Conservation (phyloP, 2,888 invertebrate species). For the Lapara coniferarum region DNA sequence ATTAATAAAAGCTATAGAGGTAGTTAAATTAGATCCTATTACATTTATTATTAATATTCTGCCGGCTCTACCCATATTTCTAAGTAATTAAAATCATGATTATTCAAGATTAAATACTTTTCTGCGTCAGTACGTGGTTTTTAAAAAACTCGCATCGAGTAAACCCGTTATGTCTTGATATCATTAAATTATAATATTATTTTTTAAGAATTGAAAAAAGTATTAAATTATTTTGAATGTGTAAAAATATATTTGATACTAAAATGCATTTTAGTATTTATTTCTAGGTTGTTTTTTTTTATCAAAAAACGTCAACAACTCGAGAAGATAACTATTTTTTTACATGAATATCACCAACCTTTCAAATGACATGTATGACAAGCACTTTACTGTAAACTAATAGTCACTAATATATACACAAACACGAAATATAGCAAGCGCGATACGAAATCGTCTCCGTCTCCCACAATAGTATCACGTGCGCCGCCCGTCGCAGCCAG, state of each 20-base stretch:
- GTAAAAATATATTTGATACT: not conserved
- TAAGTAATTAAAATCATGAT: too few species aligned
- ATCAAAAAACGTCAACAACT: not conserved
- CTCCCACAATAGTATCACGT: slow-evolving; percentile 45
- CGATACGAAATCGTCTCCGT: slow-evolving; percentile 31
- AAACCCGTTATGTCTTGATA: too few species aligned
- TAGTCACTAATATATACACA: slow-evolving; percentile 32
- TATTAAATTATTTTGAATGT: slow-evolving; percentile 6
- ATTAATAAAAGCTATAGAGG: too few species aligned
- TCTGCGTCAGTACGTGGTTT: too few species aligned
- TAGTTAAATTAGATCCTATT: too few species aligned
- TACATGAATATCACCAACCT: not conserved
- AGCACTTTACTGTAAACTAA: slow-evolving; percentile 11
- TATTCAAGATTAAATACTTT: too few species aligned
- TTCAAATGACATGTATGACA: slow-evolving; percentile 1
- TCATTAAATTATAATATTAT: not conserved
- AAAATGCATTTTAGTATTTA: not conserved
- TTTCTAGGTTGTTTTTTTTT: not conserved
- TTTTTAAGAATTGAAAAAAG: too few species aligned
- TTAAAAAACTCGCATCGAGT: too few species aligned
- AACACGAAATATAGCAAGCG: slow-evolving; percentile 38
- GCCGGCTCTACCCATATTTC: too few species aligned
- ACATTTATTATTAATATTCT: too few species aligned
- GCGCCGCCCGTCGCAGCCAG: slow-evolving; percentile 59
- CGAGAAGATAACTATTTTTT: not conserved